Conservation (phyloP, 2,797 vertebrate species). For the Melanotaenia trifasciata region DNA sequence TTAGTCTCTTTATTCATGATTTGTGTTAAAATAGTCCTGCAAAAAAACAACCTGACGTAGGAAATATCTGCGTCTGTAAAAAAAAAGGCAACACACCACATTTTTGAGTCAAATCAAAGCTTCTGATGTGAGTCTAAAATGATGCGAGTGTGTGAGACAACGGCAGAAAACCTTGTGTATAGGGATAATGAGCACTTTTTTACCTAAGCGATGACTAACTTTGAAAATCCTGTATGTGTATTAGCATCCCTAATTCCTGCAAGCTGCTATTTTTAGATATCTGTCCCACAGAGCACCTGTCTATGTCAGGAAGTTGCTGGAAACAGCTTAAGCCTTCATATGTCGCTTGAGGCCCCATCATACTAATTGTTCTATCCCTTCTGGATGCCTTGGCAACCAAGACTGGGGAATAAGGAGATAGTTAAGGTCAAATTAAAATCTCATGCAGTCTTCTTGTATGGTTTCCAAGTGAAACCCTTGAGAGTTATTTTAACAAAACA, state of each 20-base stretch:
- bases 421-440: constrained; percentile 65
- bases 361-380: constrained; percentile 74
- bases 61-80: constrained; percentile 32
- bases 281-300: constrained; percentile 67
- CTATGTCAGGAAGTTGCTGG: constrained; percentile 71
- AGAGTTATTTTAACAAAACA: constrained; percentile 16
- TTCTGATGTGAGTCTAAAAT: constrained; percentile 12
- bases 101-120: constrained; percentile 22
- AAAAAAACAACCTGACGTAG: constrained; percentile 20
- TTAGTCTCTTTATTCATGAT: constrained; percentile 50
- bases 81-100: background rate
- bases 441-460: constrained; percentile 31
- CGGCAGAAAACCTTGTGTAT: constrained; percentile 1
- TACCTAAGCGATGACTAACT: constrained; percentile 32
- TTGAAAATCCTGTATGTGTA: constrained; percentile 35
- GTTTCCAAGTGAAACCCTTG: constrained; percentile 33
- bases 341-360: constrained; percentile 52
- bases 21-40: constrained; percentile 54
- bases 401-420: constrained; percentile 44
- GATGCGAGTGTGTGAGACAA: background rate
- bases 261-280: constrained; percentile 69
- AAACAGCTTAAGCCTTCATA: constrained; percentile 66
- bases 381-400: constrained; percentile 56
- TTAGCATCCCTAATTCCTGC: constrained; percentile 46
- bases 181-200: constrained; percentile 29